Base-by-base conservation (phyloP, 1,140 invertebrate genomes). In the Leguminivora glycinivorella region DNA sequence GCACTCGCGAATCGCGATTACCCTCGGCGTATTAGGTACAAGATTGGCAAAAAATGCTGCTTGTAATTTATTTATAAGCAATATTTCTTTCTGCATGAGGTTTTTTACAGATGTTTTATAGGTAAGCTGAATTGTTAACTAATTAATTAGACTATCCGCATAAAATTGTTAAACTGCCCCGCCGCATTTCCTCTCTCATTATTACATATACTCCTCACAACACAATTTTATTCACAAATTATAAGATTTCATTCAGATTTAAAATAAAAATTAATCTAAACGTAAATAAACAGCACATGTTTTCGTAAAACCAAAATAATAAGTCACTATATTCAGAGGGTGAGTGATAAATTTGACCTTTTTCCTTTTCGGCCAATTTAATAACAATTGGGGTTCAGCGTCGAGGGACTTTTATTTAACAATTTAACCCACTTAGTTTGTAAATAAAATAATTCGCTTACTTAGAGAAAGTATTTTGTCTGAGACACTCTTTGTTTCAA, bases 381-480 rank as follows among this genome's bases (percentile, higher is more conserved):
- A 47, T 47, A 47, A 47, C n/a, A 47, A 47, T 47, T n/a, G 40
- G n/a, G 40, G n/a, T 43, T 43, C n/a, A n/a, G 4, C 40, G n/a
- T 43, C n/a, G 40, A 43, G 43, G n/a, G n/a, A 5, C 43, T n/a
- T 17, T 47, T 17, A 14, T 47, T 47, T 47, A 47, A 47, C 43
- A 17, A 47, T 17, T 47, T 47, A 47, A 47, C 43, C n/a, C n/a
- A 47, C 43, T 47, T 17, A 17, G n/a, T 12, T 38, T 1, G 34
- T 38, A 38, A 38, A 38, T 38, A 38, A 38, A 38, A 38, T 9
- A 38, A 38, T 38, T 38, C 34, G 10, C 10, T 25, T 56, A 56
- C n/a, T 56, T 12, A 24, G 56, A 22, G 56, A 60, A 60, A 60
- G 56, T 60, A 60, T 60, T 60, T 60, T 26, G 22, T 24, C 25